Conservation (phyloP, 2,888 invertebrate genomes). For the Synergus itoensis region DNA sequence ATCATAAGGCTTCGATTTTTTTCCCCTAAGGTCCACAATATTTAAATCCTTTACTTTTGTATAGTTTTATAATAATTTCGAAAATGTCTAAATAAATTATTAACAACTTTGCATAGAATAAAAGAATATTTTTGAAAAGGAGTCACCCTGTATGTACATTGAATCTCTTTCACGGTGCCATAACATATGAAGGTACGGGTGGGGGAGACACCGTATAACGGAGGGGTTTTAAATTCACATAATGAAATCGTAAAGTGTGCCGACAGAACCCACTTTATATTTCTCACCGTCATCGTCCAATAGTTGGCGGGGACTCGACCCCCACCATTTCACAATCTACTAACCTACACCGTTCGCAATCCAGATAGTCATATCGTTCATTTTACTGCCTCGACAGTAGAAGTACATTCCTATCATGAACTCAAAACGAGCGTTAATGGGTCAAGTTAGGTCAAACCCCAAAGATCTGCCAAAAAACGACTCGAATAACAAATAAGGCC, state of each 20-base stretch:
- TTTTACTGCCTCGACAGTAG: slow-evolving; percentile 31
- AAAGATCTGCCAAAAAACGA: not conserved
- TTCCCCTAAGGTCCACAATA: too few relatives aligned
- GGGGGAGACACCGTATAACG: slow-evolving; percentile 46
- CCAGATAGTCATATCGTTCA: slow-evolving; percentile 47
- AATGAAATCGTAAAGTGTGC: slow-evolving; percentile 62
- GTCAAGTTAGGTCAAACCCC: slow-evolving; percentile 13
- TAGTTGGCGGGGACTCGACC: slow-evolving; percentile 7
- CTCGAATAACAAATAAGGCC: slow-evolving; percentile 16
- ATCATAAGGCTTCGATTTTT: too few relatives aligned
- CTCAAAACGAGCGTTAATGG: slow-evolving; percentile 46
- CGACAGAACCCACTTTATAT: slow-evolving; percentile 58
- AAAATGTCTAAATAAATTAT: too few relatives aligned
- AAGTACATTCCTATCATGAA: slow-evolving; percentile 18
- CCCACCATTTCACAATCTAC: not conserved
- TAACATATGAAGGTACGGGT: not conserved
- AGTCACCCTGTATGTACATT: not conserved
- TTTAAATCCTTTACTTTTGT: too few relatives aligned
- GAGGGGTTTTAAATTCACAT: slow-evolving; percentile 60
- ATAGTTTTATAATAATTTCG: too few relatives aligned
- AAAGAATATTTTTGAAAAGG: not conserved
- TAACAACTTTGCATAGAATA: too few relatives aligned
- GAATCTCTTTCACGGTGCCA: not conserved
- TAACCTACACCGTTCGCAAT: slow-evolving; percentile 2
- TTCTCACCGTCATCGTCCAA: slow-evolving; percentile 45